Base-by-base conservation (phyloP, 2,888 invertebrate genomes). In the Cancer borealis region DNA sequence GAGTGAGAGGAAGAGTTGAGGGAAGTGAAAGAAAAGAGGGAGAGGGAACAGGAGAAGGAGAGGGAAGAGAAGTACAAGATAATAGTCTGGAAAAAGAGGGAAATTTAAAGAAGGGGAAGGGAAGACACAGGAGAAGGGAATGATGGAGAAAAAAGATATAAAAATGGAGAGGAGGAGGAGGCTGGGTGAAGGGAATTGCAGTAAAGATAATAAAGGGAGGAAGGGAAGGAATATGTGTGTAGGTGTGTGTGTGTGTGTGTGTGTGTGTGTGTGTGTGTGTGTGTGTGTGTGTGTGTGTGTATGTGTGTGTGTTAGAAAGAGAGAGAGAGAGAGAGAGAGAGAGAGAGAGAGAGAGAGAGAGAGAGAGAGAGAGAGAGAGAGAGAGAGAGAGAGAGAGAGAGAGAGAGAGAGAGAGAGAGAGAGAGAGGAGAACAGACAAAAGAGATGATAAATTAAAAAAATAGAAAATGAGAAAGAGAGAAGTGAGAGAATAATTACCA, bases 301-400 rank as follows among this genome's bases (percentile, higher is more conserved):
- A 2, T 39, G 39, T 39, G 39, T 39, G 39, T 39, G 39, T 39
- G 39, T 39, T 39, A 17, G 17, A 17, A 4, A 49, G 66, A 17
- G n/a, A 39, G 10, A 60, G 12, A 45, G 39, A 60, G 26, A 17
- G 4, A 14, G 21, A n/a, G 21, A 49, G 66, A 45, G 21, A 60
- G 39, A 30, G 26, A 39, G 12, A 3, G 66, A 60, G 26, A 54
- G 91, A 60, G 26, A 54, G 91, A 39, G 39, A 39, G 91, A 54
- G 60, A 54, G 49, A 54, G 39, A 30, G 73, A 66, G 73, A 91
- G 91, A n/a, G 39, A 73, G 73, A 45, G 73, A 66, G 45, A 54
- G 46, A 66, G 45, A 54, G 45, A 66, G 73, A 54, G 39, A 12
- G 73, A 54, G 6, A 17, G 73, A 30, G 46, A 54, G 46, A 21